Percentiles rank a stretch among this genome's conserved stretches.
Evolutionary conservation across 2,797 vertebrate genomes (phyloP).

Genomic region (Danio aesculapii): DNA sequence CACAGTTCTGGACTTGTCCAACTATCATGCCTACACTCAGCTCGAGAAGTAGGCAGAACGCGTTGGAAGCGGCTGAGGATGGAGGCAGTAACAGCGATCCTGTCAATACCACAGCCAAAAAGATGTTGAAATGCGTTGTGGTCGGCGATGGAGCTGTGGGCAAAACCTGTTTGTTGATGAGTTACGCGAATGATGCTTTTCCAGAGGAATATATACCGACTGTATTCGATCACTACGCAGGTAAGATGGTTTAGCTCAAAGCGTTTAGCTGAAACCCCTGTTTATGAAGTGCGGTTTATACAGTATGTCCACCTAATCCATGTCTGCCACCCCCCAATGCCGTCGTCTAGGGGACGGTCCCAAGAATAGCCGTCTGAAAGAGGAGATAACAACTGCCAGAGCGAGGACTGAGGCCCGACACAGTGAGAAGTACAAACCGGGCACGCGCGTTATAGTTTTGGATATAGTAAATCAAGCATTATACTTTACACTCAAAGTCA

Average conservation of each 20-base stretch:
- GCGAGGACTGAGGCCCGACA: constrained; percentile 52
- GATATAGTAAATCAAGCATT: too few relatives aligned
- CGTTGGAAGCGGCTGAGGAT: constrained; percentile 55
- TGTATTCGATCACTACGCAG: constrained; percentile 93
- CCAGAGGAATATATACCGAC: constrained; percentile 93
- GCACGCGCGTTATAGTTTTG: not conserved
- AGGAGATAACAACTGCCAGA: constrained; percentile 56
- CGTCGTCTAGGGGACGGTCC: constrained; percentile 74
- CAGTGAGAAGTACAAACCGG: constrained; percentile 3
- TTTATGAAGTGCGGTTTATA: not conserved
- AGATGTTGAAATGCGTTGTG: constrained; percentile 95
- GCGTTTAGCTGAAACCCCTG: not conserved
- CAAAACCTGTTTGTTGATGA: constrained; percentile 91
- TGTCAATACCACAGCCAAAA: constrained; percentile 66
- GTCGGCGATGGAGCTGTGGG: constrained; percentile 93
- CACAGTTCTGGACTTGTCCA: constrained; percentile 2
- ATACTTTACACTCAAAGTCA: not conserved
- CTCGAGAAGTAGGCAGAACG: constrained; percentile 46
- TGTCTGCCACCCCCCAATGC: constrained; percentile 10
- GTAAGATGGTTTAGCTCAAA: constrained; percentile 66
- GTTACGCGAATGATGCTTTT: constrained; percentile 93
- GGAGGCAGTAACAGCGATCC: constrained; percentile 67
- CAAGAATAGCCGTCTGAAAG: constrained; percentile 56
- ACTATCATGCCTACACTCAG: constrained; percentile 57
- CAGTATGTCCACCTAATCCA: not conserved